Conservation (phyloP, 2,888 invertebrate species). For the Phragmatobia fuliginosa region DNA sequence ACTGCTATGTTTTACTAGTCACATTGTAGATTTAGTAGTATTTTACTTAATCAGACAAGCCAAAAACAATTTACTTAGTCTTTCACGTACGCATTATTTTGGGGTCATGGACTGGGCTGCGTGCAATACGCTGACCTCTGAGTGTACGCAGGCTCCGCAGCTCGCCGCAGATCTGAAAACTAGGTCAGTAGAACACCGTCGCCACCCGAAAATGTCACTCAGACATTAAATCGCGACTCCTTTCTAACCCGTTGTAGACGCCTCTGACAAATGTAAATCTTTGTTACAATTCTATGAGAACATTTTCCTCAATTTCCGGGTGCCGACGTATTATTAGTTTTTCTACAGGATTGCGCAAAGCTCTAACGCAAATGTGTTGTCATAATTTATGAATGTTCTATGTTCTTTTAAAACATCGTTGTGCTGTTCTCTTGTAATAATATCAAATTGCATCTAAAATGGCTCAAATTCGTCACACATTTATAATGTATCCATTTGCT, state of each 20-base stretch:
- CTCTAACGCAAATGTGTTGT: slow-evolving; percentile 14
- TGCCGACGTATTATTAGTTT: slow-evolving; percentile 38
- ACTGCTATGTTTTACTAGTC: too few relatives aligned
- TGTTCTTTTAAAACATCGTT: slow-evolving; percentile 26
- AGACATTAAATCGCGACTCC: slow-evolving; percentile 38
- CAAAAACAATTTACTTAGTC: neutral
- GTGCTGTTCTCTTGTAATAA: slow-evolving; percentile 30
- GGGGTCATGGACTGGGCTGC: slow-evolving; percentile 60
- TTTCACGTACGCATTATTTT: slow-evolving; percentile 54
- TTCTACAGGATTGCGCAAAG: slow-evolving; percentile 35
- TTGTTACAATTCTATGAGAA: slow-evolving; percentile 24
- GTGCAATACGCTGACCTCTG: slow-evolving; percentile 67
- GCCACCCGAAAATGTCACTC: slow-evolving; percentile 64
- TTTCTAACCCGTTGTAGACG: slow-evolving; percentile 17
- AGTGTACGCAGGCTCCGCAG: slow-evolving; percentile 71
- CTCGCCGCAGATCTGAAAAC: slow-evolving; percentile 67
- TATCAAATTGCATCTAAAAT: slow-evolving; percentile 45
- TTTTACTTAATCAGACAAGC: slow-evolving; percentile 12
- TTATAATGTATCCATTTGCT: slow-evolving; percentile 48
- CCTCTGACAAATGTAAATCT: slow-evolving; percentile 20
- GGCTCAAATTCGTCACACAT: slow-evolving; percentile 46
- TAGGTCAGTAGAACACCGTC: slow-evolving; percentile 71
- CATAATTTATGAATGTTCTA: slow-evolving; percentile 10
- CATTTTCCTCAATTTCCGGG: slow-evolving; percentile 32
- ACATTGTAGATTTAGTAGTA: neutral